These are phyloP conservation scores for Ptyas mucosa DNA, from an alignment of 2,113 vertebrate genomes.

Conservation along the genomic window DNA sequence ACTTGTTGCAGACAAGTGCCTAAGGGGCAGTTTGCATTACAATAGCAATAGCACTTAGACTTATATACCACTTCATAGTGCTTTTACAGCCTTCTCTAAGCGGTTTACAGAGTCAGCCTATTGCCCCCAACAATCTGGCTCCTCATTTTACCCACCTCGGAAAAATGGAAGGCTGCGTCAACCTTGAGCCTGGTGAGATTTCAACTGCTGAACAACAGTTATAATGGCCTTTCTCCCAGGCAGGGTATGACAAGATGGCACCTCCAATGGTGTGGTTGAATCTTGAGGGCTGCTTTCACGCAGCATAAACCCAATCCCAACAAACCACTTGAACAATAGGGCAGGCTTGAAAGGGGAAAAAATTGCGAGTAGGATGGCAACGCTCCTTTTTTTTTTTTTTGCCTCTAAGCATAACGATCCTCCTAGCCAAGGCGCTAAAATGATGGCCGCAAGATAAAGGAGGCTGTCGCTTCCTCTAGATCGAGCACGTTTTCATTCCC, in stretches of 20 bases:
- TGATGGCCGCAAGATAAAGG: not conserved
- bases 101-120: no score
- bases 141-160: no score
- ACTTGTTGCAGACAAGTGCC: not conserved
- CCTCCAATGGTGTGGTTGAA: not conserved
- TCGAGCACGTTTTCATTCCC: not conserved
- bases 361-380: not conserved
- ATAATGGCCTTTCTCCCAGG: not conserved
- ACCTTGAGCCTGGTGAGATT: no score
- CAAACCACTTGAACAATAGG: not conserved
- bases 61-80: no score
- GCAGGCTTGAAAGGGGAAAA: not conserved
- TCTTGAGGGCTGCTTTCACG: not conserved
- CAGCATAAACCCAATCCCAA: not conserved
- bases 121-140: no score
- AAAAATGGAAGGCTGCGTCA: no score
- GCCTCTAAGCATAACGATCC: not conserved
- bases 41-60: no score
- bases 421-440: not conserved
- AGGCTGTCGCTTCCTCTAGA: not conserved
- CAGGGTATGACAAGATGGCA: not conserved
- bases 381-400: not conserved
- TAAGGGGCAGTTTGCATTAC: not conserved
- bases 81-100: no score
- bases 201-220: not conserved